Conservation (phyloP, 2,113 vertebrate species). For the Sturnus vulgaris region DNA sequence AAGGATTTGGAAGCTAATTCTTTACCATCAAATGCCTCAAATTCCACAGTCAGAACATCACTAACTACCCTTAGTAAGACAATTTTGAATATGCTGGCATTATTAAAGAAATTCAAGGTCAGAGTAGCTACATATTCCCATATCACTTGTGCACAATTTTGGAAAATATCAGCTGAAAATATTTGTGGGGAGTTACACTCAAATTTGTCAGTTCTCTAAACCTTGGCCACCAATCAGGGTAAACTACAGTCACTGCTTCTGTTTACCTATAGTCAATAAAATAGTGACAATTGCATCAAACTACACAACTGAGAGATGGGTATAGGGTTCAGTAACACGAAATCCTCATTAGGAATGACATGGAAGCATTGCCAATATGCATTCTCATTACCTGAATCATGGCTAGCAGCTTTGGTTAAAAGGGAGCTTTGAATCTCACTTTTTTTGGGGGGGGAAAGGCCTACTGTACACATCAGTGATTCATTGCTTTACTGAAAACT, state of each 20-base stretch:
- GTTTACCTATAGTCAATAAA: slow-evolving; percentile 35
- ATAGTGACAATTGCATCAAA: slow-evolving; percentile 37
- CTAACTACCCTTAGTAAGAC: not conserved
- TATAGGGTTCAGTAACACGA: not conserved
- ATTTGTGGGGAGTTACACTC: not conserved
- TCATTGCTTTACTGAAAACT: not conserved
- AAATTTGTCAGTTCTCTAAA: slow-evolving; percentile 9
- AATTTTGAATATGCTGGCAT: not conserved
- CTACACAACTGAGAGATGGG: not conserved
- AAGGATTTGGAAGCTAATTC: slow-evolving; percentile 17
- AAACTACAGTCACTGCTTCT: not conserved
- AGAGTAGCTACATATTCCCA: not conserved
- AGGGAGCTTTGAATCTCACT: not conserved
- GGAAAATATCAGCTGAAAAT: not conserved
- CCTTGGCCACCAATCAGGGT: slow-evolving; percentile 1
- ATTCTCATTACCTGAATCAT: slow-evolving; percentile 8
- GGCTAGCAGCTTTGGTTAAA: slow-evolving; percentile 27
- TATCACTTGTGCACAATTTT: not conserved
- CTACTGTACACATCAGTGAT: not conserved
- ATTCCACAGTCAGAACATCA: slow-evolving; percentile 35
- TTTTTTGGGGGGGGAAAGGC: not conserved
- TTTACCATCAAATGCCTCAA: slow-evolving; percentile 6
- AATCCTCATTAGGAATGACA: slow-evolving; percentile 33
- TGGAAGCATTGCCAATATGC: not conserved
- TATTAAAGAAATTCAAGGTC: not conserved